Evolutionary conservation across 2,888 invertebrate species (phyloP).

Genomic region (Acanthosepion esculentum): DNA sequence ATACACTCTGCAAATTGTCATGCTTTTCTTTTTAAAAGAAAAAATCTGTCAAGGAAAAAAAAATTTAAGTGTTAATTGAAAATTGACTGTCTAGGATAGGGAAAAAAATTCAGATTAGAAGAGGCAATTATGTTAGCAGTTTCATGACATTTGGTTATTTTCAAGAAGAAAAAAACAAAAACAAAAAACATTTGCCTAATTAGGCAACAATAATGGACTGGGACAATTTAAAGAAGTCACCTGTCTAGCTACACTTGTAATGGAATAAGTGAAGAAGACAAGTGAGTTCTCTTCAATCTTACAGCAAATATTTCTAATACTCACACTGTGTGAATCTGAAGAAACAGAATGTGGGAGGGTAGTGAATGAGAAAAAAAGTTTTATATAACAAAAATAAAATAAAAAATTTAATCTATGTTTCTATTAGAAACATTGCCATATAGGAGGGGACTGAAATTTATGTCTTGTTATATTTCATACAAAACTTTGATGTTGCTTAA

Average conservation of each 20-base stretch:
- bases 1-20: background rate
- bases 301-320: slow-evolving; percentile 2
- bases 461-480: too few relatives aligned
- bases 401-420: too few relatives aligned
- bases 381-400: background rate
- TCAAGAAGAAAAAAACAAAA: background rate
- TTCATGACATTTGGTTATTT: slow-evolving; percentile 45
- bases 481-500: too few relatives aligned
- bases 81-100: background rate
- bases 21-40: background rate
- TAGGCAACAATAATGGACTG: background rate
- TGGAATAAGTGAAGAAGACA: background rate
- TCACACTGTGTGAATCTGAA: background rate
- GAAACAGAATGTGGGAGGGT: background rate
- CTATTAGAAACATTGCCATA: too few relatives aligned
- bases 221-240: background rate
- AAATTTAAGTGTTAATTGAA: background rate
- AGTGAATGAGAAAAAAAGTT: background rate
- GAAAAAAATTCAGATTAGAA: background rate
- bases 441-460: too few relatives aligned
- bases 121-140: slow-evolving; percentile 34
- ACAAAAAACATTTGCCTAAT: slow-evolving; percentile 4
- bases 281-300: background rate
- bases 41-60: background rate
- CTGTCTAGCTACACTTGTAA: background rate